Base-by-base conservation (phyloP, 2,888 invertebrate species). In the Megalurothrips usitatus region DNA sequence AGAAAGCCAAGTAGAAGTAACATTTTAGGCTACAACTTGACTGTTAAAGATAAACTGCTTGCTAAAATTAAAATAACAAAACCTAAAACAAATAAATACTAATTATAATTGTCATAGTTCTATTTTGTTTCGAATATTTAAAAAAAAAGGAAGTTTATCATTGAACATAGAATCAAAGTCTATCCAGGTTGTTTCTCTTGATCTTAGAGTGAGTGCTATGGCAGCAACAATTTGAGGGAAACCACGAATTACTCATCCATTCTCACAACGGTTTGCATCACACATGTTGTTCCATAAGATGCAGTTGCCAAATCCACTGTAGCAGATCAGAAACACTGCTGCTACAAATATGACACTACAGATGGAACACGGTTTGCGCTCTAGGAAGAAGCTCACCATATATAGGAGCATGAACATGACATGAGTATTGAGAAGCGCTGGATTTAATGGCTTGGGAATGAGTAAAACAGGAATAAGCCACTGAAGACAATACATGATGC, bases 331-430 rank as follows among this genome's bases (percentile, higher is more conserved):
- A 85, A 95, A 94, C 81, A 98, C 95, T 34, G 98, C 96, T 68
- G 94, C 94, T 81, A 98, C 89, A 89, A 99, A 99, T 84, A 99
- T 95, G 81, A 98, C 89, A 86, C 96, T 96, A 90, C 99, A 99
- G 84, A 98, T 96, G 80, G 97, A 97, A 88, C 99, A 99, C 0
- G 99, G 99, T 87, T 96, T 98, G 85, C 97, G 90, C 87, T 98
- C 98, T 85, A 99, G 90, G 88, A 99, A 98, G 89, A 99, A 99
- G 85, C 98, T 97, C 84, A 98, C 94, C 84, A 99, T 89, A 88
- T 99, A 99, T 81, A 99, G 90, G 84, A 96, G 94, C 92, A 99
- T 96, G 88, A 99, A 98, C 94, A 98, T 96, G 82, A 97, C 96
- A 88, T 98, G 97, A 81, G 98, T 98, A 87, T 98, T 96, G 85